Evolutionary conservation across 2,113 vertebrate genomes (phyloP), one percentile per base, ranked within the genome.

Genomic region (Tringa solitaria): DNA sequence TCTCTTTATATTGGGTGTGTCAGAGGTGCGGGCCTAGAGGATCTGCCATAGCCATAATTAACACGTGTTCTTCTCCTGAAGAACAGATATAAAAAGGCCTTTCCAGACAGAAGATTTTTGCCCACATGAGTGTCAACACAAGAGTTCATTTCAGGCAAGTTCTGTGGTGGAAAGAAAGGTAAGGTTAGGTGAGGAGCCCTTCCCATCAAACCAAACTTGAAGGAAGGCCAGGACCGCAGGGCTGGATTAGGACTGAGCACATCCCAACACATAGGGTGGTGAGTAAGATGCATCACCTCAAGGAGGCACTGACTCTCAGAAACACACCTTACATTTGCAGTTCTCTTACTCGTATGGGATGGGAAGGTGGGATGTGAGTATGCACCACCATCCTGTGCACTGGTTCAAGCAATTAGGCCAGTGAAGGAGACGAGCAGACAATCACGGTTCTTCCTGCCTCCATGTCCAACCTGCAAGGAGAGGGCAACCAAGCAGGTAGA

Each of bases 161-260:
- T 72, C 39, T 84, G 78, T 75, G 85, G 81, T 56, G 54, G 84
- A 83, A 53, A 80, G 82, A 93, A 91, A 96, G 95, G 86, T 96
- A 76, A 92, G 80, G 84, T 89, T 95, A 95, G 94, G 94, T 92
- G 89, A 97, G 50, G 41, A 93, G 91, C 94, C 56, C 77, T 84
- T 95, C 94, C 90, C 94, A 89, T 81, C 68, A 78, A 74, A 87
- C 35, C 51, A 54, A 91, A 86, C 46, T 95, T 97, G 94, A 95
- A 76, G 53, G 74, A 83, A 95, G 76, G 92, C 94, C 93, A 96
- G 81, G 87, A 20, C 94, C 86, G 69, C 74, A 27, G 69, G 90
- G 88, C 88, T 87, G 83, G 94, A 93, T 95, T 95, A 95, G 81
- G 87, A 81, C 59, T 10, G 56, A 69, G 90, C 91, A 97, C 63